Conservation (phyloP, 1,140 invertebrate genomes). For the Triops cancriformis region DNA sequence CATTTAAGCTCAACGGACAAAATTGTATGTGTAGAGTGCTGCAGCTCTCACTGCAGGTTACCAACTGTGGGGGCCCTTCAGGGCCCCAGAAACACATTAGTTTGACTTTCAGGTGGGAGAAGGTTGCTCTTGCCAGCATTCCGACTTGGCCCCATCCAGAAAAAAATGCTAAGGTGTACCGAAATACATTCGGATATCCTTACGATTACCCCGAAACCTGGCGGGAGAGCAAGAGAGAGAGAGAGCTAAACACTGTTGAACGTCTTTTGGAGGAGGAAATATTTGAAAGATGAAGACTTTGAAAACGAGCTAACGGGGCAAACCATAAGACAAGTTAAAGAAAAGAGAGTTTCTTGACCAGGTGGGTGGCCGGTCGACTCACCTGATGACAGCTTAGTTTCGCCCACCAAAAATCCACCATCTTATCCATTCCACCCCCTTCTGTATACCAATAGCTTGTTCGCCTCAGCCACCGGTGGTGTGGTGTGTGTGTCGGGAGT, state of each 20-base stretch:
- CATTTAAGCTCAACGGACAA: not conserved
- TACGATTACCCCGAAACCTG: not conserved
- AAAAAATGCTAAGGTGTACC: not conserved
- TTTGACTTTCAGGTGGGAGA: too few relatives aligned
- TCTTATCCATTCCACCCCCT: conserved; percentile 12
- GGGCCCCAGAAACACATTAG: not conserved
- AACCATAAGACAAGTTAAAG: not conserved
- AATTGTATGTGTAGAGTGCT: not conserved
- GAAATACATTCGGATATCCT: not conserved
- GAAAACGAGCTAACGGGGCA: not conserved
- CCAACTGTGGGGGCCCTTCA: not conserved
- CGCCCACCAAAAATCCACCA: conserved; percentile 6
- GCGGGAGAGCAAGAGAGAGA: not conserved
- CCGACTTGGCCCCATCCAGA: not conserved
- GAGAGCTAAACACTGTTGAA: not conserved
- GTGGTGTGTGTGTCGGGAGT: not conserved
- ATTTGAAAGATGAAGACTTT: conserved; percentile 4
- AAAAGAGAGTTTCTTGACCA: not conserved
- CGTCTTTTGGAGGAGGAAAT: not conserved
- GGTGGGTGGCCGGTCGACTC: not conserved
- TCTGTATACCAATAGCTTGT: not conserved
- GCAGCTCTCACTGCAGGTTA: not conserved
- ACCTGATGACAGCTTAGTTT: conserved; percentile 13
- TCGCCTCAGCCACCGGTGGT: not conserved
- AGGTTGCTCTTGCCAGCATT: too few relatives aligned